Evolutionary conservation across 1,140 invertebrate genomes (phyloP), one percentile per base, ranked within the genome.

Genomic region (Bradysia coprophila): DNA sequence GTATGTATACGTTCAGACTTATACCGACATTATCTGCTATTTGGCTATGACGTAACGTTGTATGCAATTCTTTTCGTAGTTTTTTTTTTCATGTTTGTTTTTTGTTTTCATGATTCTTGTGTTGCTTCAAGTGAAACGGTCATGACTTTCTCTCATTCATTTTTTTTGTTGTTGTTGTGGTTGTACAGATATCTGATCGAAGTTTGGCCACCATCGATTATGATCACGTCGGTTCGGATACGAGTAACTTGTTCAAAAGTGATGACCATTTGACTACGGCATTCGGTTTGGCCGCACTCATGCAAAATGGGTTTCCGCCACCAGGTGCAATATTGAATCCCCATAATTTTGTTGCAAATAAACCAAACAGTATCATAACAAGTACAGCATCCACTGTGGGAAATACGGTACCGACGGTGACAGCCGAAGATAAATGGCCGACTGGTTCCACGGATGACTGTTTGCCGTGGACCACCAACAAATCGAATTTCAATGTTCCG

Each of bases 261-360:
- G 73, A 77, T 55, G 73, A 77, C 51, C 72, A 75, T 56, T 63
- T 75, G 45, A 68, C 66, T 22, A 72, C 70, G 13, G 76, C 76
- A 20, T 77, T 77, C 60, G 75, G 75, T 0, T 61, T 78, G 38
- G 76, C 75, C 2, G 75, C 76, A 16, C 62, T 78, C 43, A 77
- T 79, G 74, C 75, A 78, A 58, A 78, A 77, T 57, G 75, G 75
- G 3, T 78, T 77, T 21, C 66, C 73, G 6, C 65, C 64, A 13
- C 67, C 54, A n/a, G 50, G 47, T 40, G 50, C 53, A 43, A 49
- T 69, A 23, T 53, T 72, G 33, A 67, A 67, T 56, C 61, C 66
- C 2, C 66, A 68, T 44, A 45, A 42, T 36, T 41, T 45, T 47
- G 24, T 43, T 43, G 21, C 36, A 19, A 42, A 19, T 32, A 34